Evolutionary conservation across 2,888 invertebrate genomes (phyloP), one percentile per base, ranked within the genome.

Genomic region (Leptopilina syphax): DNA sequence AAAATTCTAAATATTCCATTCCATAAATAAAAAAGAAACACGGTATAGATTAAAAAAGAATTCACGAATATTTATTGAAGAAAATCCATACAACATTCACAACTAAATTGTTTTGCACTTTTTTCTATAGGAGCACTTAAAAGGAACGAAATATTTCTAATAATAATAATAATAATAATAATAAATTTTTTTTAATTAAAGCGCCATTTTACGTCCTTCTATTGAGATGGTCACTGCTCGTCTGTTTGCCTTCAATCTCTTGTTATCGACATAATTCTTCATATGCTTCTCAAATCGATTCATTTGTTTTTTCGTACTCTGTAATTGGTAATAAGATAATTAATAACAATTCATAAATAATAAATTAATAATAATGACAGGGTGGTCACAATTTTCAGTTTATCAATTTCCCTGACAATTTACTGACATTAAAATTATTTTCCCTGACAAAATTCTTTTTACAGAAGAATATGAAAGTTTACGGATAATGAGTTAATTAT

Each of bases 171-270:
- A 27, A 7, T 13, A n/a, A 18, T 18, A 34, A 34, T 34, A 34
- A 34, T 34, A 13, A 73, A 41, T 8, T 57, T 27, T 41, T 18
- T 41, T 9, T 3, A 63, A 79, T 93, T 95, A 98, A 83, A 99
- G 94, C 86, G 97, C 95, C 98, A 99, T 98, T 93, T 97, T 98
- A 88, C 98, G 94, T 41, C 99, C 99, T 93, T 99, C 98, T 86
- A 99, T 98, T 82, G 98, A 98, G 91, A 99, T 98, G 87, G 96
- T 96, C 77, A 98, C 98, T 81, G 98, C 98, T 88, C 97, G 94
- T 83, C 96, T 95, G 13, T 95, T 94, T 89, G 96, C 95, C 89
- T 96, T 96, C 88, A 96, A 91, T 57, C 97, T 94, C 92, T 97
- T 97, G 84, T 94, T 95, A 90, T 98, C 98, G 81, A 97, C 94